Percentiles rank a stretch among this genome's conserved stretches.
Evolutionary conservation across 1,140 invertebrate species (phyloP).

Genomic region (Apis mellifera): Amel_HAv3.1 CM009931.2:8983001-8983500

Average conservation of each 20-base stretch:
- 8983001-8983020: conserved; percentile 19
- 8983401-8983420: conserved; percentile 4
- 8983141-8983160: conserved; percentile 43
- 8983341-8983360: conserved; percentile 21
- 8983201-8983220: conserved; percentile 40
- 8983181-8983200: conserved; percentile 39
- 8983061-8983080: conserved; percentile 35
- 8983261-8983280: conserved; percentile 54
- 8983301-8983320: conserved; percentile 34
- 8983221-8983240: conserved; percentile 47
- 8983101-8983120: conserved; percentile 42
- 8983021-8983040: neutral
- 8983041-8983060: neutral
- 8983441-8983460: too few relatives aligned
- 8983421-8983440: neutral
- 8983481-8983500: too few relatives aligned
- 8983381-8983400: conserved; percentile 38
- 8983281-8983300: conserved; percentile 53
- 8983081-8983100: conserved; percentile 21
- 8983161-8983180: conserved; percentile 49
- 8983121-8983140: neutral
- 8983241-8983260: conserved; percentile 43
- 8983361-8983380: neutral
- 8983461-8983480: too few relatives aligned
- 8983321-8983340: conserved; percentile 54